Base-by-base conservation (phyloP, 2,888 invertebrate species). In the Megamerina dolium region DNA sequence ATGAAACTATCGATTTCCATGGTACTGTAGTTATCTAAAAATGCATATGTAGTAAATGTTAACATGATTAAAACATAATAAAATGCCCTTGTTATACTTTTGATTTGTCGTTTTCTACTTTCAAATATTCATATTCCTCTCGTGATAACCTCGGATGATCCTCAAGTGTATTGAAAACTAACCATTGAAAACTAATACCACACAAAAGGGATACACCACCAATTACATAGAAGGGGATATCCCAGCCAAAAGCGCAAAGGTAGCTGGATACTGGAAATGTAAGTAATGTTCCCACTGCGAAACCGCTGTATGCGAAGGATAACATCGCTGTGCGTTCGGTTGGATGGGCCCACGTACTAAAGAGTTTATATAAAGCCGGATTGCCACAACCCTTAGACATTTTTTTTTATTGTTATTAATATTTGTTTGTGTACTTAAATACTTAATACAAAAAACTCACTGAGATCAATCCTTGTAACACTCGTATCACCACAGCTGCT, bases 241-340 rank as follows among this genome's bases (percentile, higher is more conserved):
- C 74, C 82, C 82, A 82, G 12, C 80, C 78, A 42, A 73, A 73
- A 45, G 75, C 66, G 57, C 81, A 81, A 6, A 83, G 60, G 14
- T 74, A 66, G 17, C 76, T 78, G 4, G 77, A 73, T 17, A 80
- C 49, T 0, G 81, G 79, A 52, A 77, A 77, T 1, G 77, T 76
- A 6, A 79, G 41, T 3, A 72, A 58, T 1, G 70, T 61, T 2
- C 73, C 75, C 52, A 70, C 66, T 50, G 62, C 75, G 64, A 61
- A 75, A 49, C 69, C 78, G 58, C 59, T 64, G 40, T 70, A 75
- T 3, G 68, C 70, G 31, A 73, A 60, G 0, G 73, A 63, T 35
- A 74, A 53, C 20, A 74, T 53, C 1, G 69, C 59, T 0, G 67
- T 68, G 19, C 74, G 61, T 48, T 74, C 75, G 1, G 51, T 53